Conservation (phyloP, 1,140 invertebrate species). For the Matsumurasca onukii region DNA sequence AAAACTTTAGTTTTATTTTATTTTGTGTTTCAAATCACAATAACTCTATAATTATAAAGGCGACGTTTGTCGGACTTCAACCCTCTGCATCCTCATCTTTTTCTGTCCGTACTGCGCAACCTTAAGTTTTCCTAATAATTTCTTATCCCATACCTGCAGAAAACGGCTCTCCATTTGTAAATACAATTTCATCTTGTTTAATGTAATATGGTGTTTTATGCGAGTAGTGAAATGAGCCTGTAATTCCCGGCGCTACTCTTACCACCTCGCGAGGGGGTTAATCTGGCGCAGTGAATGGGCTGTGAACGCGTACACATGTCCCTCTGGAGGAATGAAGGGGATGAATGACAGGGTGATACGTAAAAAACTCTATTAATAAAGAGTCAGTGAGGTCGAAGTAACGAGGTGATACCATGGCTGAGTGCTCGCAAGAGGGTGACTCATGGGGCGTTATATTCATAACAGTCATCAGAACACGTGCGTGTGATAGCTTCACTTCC, state of each 20-base stretch:
- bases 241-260: neutral
- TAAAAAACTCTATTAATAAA: slow-evolving; percentile 17
- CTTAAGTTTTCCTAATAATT: too few relatives aligned
- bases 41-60: too few relatives aligned
- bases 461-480: neutral
- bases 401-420: neutral
- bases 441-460: neutral
- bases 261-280: neutral
- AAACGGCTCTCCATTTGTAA: too few relatives aligned
- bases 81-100: too few relatives aligned
- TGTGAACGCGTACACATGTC: slow-evolving; percentile 21
- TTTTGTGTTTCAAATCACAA: too few relatives aligned
- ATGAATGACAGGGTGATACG: slow-evolving; percentile 6
- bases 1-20: too few relatives aligned
- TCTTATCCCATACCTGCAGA: too few relatives aligned
- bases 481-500: neutral
- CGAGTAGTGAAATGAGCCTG: too few relatives aligned
- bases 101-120: too few relatives aligned
- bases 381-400: neutral
- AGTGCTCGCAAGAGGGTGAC: neutral
- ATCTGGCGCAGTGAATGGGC: slow-evolving; percentile 8
- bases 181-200: too few relatives aligned
- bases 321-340: neutral
- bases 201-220: too few relatives aligned
- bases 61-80: too few relatives aligned